Percentiles rank a stretch among this genome's conserved stretches.
phyloP scores from a whole-genome alignment of 1,140 invertebrate genomes.

The Rhopalosiphum maidis region DNA sequence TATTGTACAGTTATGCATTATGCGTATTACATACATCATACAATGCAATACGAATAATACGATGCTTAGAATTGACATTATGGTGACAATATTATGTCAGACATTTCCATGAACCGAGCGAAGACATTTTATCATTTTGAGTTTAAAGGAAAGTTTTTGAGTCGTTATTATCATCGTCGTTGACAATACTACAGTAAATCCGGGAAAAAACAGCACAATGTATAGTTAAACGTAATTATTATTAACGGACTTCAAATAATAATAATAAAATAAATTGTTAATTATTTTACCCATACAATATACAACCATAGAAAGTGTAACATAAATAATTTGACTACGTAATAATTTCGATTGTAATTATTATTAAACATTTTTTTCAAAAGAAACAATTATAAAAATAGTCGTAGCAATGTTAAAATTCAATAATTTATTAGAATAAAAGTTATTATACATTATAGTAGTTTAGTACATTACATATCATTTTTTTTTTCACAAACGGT shows the following conservation, averaged over 20 bases:
- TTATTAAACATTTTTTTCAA: not conserved
- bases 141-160: not conserved
- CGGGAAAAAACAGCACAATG: not conserved
- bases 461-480: too few relatives aligned
- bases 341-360: too few relatives aligned
- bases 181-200: not conserved
- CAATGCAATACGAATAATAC: not conserved
- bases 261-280: not conserved
- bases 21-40: not conserved
- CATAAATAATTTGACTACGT: not conserved
- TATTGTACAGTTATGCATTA: not conserved
- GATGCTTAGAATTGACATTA: not conserved
- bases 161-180: not conserved
- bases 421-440: not conserved
- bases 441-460: too few relatives aligned
- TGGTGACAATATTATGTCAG: not conserved
- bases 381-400: not conserved
- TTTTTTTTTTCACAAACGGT: not conserved
- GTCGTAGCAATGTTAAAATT: not conserved
- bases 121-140: not conserved
- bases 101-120: not conserved
- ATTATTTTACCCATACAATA: too few relatives aligned
- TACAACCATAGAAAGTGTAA: not conserved
- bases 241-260: not conserved
- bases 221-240: not conserved